A percentile compares a stretch with the other conserved stretches of the same genome.
Evolutionary conservation across 1,140 invertebrate genomes (phyloP).

Genomic region (Ctenoplectra terminalis): DNA sequence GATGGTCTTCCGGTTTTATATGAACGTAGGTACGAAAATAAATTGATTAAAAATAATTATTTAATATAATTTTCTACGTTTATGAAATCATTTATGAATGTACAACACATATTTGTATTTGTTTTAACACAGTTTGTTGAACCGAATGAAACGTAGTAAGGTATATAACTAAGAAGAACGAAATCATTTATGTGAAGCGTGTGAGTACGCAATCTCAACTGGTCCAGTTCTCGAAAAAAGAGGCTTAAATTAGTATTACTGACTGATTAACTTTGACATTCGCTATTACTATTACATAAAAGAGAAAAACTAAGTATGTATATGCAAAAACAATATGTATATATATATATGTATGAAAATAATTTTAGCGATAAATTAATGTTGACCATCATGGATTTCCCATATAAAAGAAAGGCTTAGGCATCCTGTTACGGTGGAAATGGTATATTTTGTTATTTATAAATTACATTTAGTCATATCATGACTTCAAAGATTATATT

Average conservation of each 20-base stretch:
- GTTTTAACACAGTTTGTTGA: background rate
- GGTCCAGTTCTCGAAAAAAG: slow-evolving; percentile 37
- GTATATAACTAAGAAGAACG: slow-evolving; percentile 4
- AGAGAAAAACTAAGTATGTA: slow-evolving; percentile 66
- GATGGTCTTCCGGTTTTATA: slow-evolving; percentile 40
- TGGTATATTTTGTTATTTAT: slow-evolving; percentile 75
- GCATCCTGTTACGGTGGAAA: slow-evolving; percentile 71
- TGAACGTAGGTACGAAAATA: background rate
- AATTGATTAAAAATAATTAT: slow-evolving; percentile 19
- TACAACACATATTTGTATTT: too few relatives aligned
- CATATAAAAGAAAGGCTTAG: slow-evolving; percentile 53
- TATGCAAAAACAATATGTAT: slow-evolving; percentile 59
- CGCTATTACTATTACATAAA: slow-evolving; percentile 67
- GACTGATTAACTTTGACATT: slow-evolving; percentile 69
- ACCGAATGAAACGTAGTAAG: background rate
- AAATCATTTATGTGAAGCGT: background rate
- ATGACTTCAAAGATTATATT: slow-evolving; percentile 68
- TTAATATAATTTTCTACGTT: slow-evolving; percentile 29
- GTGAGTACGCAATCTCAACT: slow-evolving; percentile 41
- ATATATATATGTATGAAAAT: slow-evolving; percentile 71
- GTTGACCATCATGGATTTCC: slow-evolving; percentile 58
- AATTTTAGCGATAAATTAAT: slow-evolving; percentile 60
- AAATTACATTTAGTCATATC: slow-evolving; percentile 69
- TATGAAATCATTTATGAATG: background rate
- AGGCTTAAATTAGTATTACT: slow-evolving; percentile 62